phyloP scores from a whole-genome alignment of 2,888 invertebrate genomes.

The Cryptus viduatorius region DNA sequence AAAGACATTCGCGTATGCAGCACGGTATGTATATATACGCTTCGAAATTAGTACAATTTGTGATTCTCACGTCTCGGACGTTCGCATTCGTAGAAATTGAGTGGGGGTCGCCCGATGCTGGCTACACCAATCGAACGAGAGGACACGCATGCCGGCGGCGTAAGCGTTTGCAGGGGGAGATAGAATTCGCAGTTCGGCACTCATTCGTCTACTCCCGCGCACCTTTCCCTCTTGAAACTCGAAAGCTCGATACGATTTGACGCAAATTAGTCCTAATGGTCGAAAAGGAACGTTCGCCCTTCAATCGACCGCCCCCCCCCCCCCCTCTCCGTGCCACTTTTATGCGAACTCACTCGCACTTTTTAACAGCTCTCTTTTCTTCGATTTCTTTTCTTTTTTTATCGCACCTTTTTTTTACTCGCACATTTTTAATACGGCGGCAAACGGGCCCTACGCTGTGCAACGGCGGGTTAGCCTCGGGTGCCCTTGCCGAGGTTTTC shows the following conservation, averaged over 20 bases:
- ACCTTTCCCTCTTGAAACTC: constrained; percentile 61
- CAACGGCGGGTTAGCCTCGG: constrained; percentile 48
- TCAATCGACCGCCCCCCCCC: constrained; percentile 18
- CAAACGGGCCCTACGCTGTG: constrained; percentile 26
- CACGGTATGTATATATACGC: not conserved
- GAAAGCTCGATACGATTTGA: constrained; percentile 76
- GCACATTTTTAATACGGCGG: constrained; percentile 19
- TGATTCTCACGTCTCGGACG: constrained; percentile 61
- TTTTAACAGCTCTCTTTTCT: constrained; percentile 15
- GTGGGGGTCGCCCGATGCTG: not conserved
- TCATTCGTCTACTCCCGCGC: constrained; percentile 51
- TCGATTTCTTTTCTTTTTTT: constrained; percentile 44
- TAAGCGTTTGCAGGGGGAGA: constrained; percentile 17
- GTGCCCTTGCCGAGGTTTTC: constrained; percentile 44
- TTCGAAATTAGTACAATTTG: constrained; percentile 66
- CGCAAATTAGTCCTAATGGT: constrained; percentile 81
- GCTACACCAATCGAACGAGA: not conserved
- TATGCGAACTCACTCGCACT: not conserved
- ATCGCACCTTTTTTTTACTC: constrained; percentile 33
- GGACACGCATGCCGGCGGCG: constrained; percentile 41
- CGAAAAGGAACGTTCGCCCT: constrained; percentile 62
- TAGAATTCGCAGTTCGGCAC: constrained; percentile 40
- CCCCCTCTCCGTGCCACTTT: not conserved
- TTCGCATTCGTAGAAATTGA: constrained; percentile 41
- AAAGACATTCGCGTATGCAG: constrained; percentile 5